Percentiles rank a stretch among this genome's conserved stretches.
Evolutionary conservation across 2,888 invertebrate genomes (phyloP).

Genomic region (Brachyptera putata): DNA sequence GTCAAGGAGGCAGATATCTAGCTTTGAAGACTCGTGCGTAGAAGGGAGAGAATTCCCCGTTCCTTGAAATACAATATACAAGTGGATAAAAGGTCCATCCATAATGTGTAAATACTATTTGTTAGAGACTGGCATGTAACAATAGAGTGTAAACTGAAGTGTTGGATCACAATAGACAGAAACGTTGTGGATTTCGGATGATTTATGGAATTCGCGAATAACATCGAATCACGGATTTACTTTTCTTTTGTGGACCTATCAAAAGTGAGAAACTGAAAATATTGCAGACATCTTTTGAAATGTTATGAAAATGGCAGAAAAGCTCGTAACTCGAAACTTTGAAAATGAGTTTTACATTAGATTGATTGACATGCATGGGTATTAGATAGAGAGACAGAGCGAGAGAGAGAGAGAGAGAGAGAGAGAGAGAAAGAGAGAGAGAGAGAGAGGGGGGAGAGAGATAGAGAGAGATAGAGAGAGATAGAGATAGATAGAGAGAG

Average conservation of each 20-base stretch:
- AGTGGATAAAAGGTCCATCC: slow-evolving; percentile 17
- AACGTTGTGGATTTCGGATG: background rate
- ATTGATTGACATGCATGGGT: background rate
- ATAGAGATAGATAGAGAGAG: too few relatives aligned
- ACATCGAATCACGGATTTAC: background rate
- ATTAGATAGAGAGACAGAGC: background rate
- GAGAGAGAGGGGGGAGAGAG: too few relatives aligned
- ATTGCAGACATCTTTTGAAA: background rate
- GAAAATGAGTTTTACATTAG: background rate
- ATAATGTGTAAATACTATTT: slow-evolving; percentile 14
- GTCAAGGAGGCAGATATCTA: background rate
- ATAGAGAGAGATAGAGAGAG: too few relatives aligned
- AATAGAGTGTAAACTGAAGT: background rate
- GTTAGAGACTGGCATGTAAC: background rate
- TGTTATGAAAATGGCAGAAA: background rate
- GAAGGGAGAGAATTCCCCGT: background rate
- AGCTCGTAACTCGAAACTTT: background rate
- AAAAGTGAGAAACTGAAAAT: background rate
- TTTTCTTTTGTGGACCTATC: slow-evolving; percentile 3
- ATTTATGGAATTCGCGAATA: background rate
- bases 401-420: too few relatives aligned
- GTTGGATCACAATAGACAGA: background rate
- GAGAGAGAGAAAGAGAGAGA: too few relatives aligned
- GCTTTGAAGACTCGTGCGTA: background rate
- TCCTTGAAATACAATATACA: slow-evolving; percentile 12